Conservation (phyloP, 2,888 invertebrate genomes). For the Slavum lentiscoides region DNA sequence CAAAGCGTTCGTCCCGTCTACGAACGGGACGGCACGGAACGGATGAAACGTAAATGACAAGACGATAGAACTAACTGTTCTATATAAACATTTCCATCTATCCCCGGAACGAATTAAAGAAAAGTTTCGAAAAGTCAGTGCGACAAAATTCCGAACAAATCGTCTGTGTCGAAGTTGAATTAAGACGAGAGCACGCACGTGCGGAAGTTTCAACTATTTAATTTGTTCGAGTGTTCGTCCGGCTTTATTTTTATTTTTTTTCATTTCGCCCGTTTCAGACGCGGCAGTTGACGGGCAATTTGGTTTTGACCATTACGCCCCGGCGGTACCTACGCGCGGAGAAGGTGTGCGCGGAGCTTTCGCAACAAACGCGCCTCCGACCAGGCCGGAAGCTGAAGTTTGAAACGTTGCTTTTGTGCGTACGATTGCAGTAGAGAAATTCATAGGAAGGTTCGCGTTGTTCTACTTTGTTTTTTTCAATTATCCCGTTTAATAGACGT, state of each 20-base stretch:
- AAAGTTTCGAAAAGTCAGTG: conserved; percentile 38
- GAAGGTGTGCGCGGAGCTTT: too few relatives aligned
- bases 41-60: conserved; percentile 13
- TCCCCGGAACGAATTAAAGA: conserved; percentile 21
- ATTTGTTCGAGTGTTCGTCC: conserved; percentile 18
- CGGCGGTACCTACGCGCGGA: too few relatives aligned
- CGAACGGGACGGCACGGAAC: background rate
- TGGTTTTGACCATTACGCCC: conserved; percentile 3
- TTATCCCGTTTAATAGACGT: too few relatives aligned
- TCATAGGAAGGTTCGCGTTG: too few relatives aligned
- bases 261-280: conserved; percentile 20
- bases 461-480: too few relatives aligned
- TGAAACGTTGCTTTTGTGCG: conserved; percentile 3
- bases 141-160: conserved; percentile 31
- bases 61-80: conserved; percentile 10
- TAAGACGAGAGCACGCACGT: conserved; percentile 28
- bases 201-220: conserved; percentile 31
- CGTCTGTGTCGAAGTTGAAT: conserved; percentile 29
- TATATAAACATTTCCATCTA: background rate
- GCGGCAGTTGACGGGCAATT: conserved; percentile 16
- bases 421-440: too few relatives aligned
- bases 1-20: background rate
- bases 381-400: conserved; percentile 12
- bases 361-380: conserved; percentile 10
- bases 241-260: background rate